Percentiles rank a stretch among this genome's conserved stretches.
Evolutionary conservation across 2,113 vertebrate genomes (phyloP).

Genomic region (Oenanthe oenanthe): DNA sequence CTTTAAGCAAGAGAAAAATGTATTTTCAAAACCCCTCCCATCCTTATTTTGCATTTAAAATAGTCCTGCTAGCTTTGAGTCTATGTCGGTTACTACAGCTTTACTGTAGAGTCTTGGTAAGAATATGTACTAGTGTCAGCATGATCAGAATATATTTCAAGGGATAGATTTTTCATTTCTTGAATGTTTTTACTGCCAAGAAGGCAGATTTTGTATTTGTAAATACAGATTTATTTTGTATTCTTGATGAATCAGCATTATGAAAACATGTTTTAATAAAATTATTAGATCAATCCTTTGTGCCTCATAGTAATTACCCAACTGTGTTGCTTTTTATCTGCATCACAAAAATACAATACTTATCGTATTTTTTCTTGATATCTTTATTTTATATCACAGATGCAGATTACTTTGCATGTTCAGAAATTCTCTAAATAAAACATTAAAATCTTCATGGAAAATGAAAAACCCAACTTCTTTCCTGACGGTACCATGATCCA

Average conservation of each 20-base stretch:
- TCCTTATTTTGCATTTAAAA: neutral
- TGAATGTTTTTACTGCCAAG: neutral
- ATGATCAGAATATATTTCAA: neutral
- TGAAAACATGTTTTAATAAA: neutral
- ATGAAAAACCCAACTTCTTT: neutral
- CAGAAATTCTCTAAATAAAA: conserved; percentile 17
- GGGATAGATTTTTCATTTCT: neutral
- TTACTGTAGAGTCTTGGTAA: neutral
- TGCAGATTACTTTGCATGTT: neutral
- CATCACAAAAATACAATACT: neutral
- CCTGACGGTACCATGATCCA: neutral
- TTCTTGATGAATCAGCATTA: neutral
- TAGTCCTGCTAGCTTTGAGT: neutral
- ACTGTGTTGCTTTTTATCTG: neutral
- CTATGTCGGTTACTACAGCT: neutral
- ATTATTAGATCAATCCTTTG: neutral
- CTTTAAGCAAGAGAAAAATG: neutral
- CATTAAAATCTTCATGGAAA: neutral
- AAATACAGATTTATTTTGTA: neutral
- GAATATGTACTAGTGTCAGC: neutral
- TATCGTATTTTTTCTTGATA: neutral
- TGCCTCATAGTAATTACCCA: neutral
- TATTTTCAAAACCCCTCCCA: rapidly evolving
- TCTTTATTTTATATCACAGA: neutral
- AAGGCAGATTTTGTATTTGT: neutral